Evolutionary conservation across 2,888 invertebrate species (phyloP).

Genomic region (Phragmatobia fuliginosa): DNA sequence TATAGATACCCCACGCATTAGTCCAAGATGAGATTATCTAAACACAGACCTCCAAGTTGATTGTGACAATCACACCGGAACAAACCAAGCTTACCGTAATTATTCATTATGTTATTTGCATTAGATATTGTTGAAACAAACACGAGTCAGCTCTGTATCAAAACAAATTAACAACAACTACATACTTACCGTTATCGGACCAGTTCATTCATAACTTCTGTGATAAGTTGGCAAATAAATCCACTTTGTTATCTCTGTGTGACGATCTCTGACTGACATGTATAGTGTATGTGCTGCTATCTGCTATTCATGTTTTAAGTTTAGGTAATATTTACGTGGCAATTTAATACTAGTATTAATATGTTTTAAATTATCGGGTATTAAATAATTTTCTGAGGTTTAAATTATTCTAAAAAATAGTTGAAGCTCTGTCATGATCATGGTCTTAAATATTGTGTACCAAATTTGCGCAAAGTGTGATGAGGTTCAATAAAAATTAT

Average conservation of each 20-base stretch:
- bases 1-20: slow-evolving; percentile 16
- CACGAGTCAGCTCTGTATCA: slow-evolving; percentile 44
- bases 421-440: background rate
- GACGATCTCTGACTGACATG: slow-evolving; percentile 40
- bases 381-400: background rate
- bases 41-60: slow-evolving; percentile 43
- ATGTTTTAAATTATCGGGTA: background rate
- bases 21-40: slow-evolving; percentile 25
- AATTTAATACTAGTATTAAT: background rate
- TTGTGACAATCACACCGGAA: slow-evolving; percentile 43
- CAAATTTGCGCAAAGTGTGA: background rate
- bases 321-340: slow-evolving; percentile 14
- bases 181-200: slow-evolving; percentile 42
- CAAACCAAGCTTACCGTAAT: slow-evolving; percentile 32
- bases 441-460: background rate
- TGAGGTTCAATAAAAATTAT: too few relatives aligned
- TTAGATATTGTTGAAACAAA: slow-evolving; percentile 39
- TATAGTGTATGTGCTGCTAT: slow-evolving; percentile 40
- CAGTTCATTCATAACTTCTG: slow-evolving; percentile 52
- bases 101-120: slow-evolving; percentile 41
- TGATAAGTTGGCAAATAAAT: slow-evolving; percentile 55
- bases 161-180: slow-evolving; percentile 53
- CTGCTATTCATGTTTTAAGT: slow-evolving; percentile 29
- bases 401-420: background rate
- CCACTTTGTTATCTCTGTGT: slow-evolving; percentile 47